Percentiles rank a stretch among this genome's conserved stretches.
Evolutionary conservation across 2,797 vertebrate species (phyloP).

Genomic region (Helicolenus hilgendorfi): DNA sequence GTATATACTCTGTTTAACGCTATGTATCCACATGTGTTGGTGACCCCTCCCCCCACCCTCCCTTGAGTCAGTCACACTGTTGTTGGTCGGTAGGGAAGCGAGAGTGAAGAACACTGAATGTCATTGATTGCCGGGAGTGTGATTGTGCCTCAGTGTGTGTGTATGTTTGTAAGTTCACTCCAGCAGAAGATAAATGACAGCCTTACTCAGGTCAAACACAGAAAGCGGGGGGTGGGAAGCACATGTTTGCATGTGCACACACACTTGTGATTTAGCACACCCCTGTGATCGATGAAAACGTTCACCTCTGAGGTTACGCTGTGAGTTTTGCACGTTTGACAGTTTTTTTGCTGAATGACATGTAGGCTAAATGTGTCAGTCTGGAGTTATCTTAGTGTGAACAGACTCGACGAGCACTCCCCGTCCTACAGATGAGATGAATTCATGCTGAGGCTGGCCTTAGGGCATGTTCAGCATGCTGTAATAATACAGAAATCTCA

Average conservation of each 20-base stretch:
- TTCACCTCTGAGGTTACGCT: neutral
- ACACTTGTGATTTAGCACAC: constrained; percentile 20
- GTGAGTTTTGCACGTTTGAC: neutral
- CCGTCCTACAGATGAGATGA: constrained; percentile 35
- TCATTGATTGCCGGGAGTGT: constrained; percentile 21
- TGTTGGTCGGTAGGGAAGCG: neutral
- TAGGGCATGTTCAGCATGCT: constrained; percentile 10
- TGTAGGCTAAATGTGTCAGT: constrained; percentile 10
- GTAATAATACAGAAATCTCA: constrained; percentile 20
- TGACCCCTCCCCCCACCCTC: neutral
- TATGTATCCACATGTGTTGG: neutral
- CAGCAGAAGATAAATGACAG: constrained; percentile 36
- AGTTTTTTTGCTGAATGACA: constrained; percentile 24
- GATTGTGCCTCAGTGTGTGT: neutral
- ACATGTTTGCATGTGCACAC: constrained; percentile 19
- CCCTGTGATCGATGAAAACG: constrained; percentile 31
- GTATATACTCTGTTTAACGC: neutral
- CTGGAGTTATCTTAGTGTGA: constrained; percentile 3
- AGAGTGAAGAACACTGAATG: constrained; percentile 42
- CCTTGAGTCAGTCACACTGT: neutral
- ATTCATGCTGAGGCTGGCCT: constrained; percentile 9
- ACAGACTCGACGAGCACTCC: neutral
- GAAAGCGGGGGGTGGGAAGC: neutral
- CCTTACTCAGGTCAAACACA: constrained; percentile 7
- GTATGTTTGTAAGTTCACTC: constrained; percentile 20